These are phyloP conservation scores for Vireo altiloquus DNA, from an alignment of 2,113 vertebrate genomes.

Conservation along the genomic window DNA sequence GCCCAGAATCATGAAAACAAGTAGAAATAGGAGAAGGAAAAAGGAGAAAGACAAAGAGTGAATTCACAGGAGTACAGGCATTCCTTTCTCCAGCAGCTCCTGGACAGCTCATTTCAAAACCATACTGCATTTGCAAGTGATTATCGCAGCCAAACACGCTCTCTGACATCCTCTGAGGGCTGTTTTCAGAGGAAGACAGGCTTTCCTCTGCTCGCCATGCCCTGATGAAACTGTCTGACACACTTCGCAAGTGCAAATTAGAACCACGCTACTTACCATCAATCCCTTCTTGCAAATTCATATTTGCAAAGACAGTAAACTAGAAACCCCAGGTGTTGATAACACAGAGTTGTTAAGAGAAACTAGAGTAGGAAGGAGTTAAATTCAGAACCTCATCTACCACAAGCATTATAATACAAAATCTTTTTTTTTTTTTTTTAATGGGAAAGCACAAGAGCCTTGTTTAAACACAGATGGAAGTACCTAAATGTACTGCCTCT, in stretches of 20 bases:
- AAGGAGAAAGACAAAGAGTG: neutral
- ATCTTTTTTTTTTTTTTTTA: neutral
- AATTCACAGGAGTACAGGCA: neutral
- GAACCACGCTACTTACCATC: slow-evolving; percentile 55
- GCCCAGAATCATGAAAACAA: neutral
- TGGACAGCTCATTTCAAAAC: slow-evolving; percentile 59
- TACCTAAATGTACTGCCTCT: slow-evolving; percentile 58
- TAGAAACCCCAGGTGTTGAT: slow-evolving; percentile 65
- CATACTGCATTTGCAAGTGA: slow-evolving; percentile 10
- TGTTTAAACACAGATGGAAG: slow-evolving; percentile 63
- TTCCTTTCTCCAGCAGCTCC: slow-evolving; percentile 29
- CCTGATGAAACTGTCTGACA: slow-evolving; percentile 49
- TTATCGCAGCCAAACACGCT: neutral
- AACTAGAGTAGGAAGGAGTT: slow-evolving; percentile 58
- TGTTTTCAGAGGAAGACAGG: slow-evolving; percentile 50
- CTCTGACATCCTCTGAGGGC: slow-evolving; percentile 28
- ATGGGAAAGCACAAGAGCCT: slow-evolving; percentile 56
- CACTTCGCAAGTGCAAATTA: slow-evolving; percentile 53
- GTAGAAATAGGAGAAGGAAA: neutral
- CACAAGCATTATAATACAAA: slow-evolving; percentile 47
- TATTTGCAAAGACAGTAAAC: slow-evolving; percentile 63
- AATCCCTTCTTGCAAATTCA: slow-evolving; percentile 51
- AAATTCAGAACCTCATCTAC: slow-evolving; percentile 57
- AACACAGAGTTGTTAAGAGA: slow-evolving; percentile 27
- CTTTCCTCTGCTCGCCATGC: slow-evolving; percentile 18